phyloP scores from a whole-genome alignment of 2,888 invertebrate species.

The Drosophila multiciliata region DNA sequence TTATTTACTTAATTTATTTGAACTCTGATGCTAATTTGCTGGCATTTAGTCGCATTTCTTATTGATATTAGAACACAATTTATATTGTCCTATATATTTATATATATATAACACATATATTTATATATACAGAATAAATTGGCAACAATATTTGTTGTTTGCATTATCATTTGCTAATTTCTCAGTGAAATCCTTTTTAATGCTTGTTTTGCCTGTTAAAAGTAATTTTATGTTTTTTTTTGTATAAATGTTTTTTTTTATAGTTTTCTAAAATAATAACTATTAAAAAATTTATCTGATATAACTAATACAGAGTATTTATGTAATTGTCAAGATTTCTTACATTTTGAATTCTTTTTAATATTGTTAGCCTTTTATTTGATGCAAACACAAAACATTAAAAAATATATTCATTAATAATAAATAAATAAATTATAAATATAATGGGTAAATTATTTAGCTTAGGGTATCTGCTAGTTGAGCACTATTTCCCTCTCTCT shows the following conservation, averaged over 20 bases:
- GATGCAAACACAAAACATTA: constrained; percentile 4
- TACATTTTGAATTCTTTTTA: background rate
- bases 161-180: background rate
- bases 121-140: background rate
- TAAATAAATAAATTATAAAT: too few species aligned
- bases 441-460: background rate
- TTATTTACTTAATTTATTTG: constrained; percentile 64
- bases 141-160: background rate
- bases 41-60: constrained; percentile 56
- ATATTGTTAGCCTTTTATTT: background rate
- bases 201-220: background rate
- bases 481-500: background rate
- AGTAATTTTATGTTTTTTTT: background rate
- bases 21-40: constrained; percentile 68
- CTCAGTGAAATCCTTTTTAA: background rate
- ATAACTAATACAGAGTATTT: background rate
- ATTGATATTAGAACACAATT: constrained; percentile 54
- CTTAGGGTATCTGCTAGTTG: background rate
- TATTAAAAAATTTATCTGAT: background rate
- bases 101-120: background rate
- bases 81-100: constrained; percentile 5
- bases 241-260: background rate
- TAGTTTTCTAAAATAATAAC: background rate
- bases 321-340: background rate
- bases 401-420: background rate